Evolutionary conservation across 2,888 invertebrate genomes (phyloP), one percentile per base, ranked within the genome.

Genomic region (Melipona bicolor): DNA sequence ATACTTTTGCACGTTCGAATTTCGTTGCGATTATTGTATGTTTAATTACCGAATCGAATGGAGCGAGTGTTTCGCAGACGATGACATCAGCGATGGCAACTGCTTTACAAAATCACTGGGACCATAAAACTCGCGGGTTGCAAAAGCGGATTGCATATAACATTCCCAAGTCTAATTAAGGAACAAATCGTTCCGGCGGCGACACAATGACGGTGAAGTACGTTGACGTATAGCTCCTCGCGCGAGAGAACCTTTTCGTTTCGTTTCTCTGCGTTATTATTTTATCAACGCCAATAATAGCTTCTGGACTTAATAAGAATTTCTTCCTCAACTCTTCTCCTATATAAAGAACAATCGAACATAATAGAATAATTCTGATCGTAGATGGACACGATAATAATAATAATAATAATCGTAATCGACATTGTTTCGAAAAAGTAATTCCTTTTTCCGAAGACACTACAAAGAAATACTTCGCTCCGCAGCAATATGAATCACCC

Each of bases 81-180:
- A 64, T 64, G 64, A 64, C 64, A 64, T 64, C 64, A 64, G 27
- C 64, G n/a, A n/a, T n/a, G 32, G 3, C 64, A 21, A 36, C 27
- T 64, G 19, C 64, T 64, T 32, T 64, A 36, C 64, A 64, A 36
- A 62, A 32, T 64, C 32, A 32, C 64, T 21, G 64, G 64, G 32
- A 11, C 64, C 64, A 64, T 64, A 64, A 64, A 64, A 64, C 64
- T 64, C 64, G 21, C 64, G 21, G 13, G 13, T 64, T 64, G 64
- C 64, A 64, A 64, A 64, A 64, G 61, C 21, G 32, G n/a, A 21
- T 62, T 64, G 64, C 64, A 32, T 19, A 4, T 32, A 62, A 4
- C 62, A 32, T 32, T 32, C 32, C 4, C 11, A 13, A 21, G 32
- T 21, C 32, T 64, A 36, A 64, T 64, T 64, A 64, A 64, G 32